A percentile compares a stretch with the other conserved stretches of the same genome.
Evolutionary conservation across 2,113 vertebrate species (phyloP).

Genomic region (Murina feae): DNA sequence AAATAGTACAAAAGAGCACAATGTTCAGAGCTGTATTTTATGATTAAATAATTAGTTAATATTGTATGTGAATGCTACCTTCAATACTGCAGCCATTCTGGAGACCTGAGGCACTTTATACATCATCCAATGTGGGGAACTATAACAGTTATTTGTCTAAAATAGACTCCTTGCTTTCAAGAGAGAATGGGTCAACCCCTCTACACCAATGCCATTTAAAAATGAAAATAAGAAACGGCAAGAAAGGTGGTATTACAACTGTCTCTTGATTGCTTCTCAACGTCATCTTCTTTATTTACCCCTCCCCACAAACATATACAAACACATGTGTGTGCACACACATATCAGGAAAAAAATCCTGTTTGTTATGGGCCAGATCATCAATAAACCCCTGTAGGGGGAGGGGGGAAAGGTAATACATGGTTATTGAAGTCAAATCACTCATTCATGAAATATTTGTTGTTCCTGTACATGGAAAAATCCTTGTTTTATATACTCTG

Average conservation of each 20-base stretch:
- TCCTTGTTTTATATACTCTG: not conserved
- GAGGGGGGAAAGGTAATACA: too few relatives aligned
- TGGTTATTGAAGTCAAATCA: not conserved
- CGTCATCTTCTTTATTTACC: constrained; percentile 39
- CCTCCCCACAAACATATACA: not conserved
- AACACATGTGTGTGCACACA: not conserved
- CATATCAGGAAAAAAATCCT: constrained; percentile 4
- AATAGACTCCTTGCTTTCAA: constrained; percentile 61
- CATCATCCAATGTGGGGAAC: constrained; percentile 56
- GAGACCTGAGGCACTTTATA: constrained; percentile 64
- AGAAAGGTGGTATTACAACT: not conserved
- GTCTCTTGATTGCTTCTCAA: constrained; percentile 49
- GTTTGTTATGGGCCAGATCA: not conserved
- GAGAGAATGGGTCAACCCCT: constrained; percentile 61
- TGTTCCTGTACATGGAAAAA: not conserved
- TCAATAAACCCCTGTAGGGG: too few relatives aligned
- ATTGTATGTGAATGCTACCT: constrained; percentile 73
- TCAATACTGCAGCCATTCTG: constrained; percentile 66
- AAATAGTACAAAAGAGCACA: constrained; percentile 80
- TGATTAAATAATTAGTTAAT: constrained; percentile 81
- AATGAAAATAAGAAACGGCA: constrained; percentile 60
- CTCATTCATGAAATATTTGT: not conserved
- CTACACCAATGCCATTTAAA: constrained; percentile 57
- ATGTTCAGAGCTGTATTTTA: constrained; percentile 81
- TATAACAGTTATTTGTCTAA: constrained; percentile 66